Evolutionary conservation across 2,888 invertebrate species (phyloP).

Genomic region (Rhamnusium bicolor): DNA sequence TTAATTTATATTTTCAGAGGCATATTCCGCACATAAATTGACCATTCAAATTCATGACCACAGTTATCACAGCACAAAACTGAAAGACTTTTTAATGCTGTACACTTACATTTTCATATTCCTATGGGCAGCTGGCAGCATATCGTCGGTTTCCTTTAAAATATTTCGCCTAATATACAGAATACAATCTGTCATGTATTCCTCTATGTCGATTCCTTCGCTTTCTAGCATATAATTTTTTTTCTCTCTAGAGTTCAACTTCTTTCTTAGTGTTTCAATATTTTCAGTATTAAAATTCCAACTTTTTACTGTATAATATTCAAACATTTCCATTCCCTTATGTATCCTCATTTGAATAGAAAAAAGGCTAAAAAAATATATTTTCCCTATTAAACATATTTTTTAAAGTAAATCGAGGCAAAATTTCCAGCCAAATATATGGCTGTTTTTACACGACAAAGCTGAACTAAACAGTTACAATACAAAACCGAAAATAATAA

Average conservation of each 20-base stretch:
- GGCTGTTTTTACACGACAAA: no score
- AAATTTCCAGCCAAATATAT: no score
- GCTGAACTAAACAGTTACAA: no score
- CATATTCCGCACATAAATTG: no score
- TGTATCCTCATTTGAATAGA: slow-evolving; percentile 74
- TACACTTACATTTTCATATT: slow-evolving; percentile 84
- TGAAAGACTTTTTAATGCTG: no score
- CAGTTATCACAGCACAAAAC: no score
- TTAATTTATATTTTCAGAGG: no score
- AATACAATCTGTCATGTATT: slow-evolving; percentile 88
- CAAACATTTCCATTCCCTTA: slow-evolving; percentile 90
- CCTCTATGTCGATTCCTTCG: slow-evolving; percentile 80
- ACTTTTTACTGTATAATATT: slow-evolving; percentile 92
- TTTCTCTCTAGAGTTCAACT: slow-evolving; percentile 79
- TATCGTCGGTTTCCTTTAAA: slow-evolving; percentile 86
- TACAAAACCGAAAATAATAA: no score
- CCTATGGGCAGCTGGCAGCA: slow-evolving; percentile 83
- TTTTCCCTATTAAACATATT: no score
- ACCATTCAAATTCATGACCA: no score
- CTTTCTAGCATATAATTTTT: slow-evolving; percentile 78
- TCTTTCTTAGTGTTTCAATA: slow-evolving; percentile 74
- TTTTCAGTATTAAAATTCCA: slow-evolving; percentile 89
- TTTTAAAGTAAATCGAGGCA: no score
- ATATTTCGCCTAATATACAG: slow-evolving; percentile 84
- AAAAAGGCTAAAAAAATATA: slow-evolving; percentile 36